Conservation (phyloP, 2,888 invertebrate genomes). For the Capitulum mitella region DNA sequence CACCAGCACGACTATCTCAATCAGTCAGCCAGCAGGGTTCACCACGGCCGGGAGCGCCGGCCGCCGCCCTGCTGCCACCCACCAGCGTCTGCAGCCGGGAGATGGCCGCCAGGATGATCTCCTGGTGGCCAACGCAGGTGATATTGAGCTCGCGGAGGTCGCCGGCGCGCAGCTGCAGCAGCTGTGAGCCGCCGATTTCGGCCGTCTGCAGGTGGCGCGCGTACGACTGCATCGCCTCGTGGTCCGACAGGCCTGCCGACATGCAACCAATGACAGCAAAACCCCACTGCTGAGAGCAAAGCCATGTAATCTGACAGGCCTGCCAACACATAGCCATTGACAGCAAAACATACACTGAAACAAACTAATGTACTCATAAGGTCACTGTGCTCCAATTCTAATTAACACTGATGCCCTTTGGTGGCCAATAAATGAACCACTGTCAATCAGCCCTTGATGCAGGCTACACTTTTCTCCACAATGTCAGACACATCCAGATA, state of each 20-base stretch:
- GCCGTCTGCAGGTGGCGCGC: conserved; percentile 71
- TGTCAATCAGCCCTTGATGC: too few species aligned
- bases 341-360: background rate
- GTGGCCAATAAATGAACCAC: too few species aligned
- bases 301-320: background rate
- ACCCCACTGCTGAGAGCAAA: background rate
- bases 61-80: too few species aligned
- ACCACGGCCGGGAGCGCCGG: too few species aligned
- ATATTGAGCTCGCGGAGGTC: conserved; percentile 83
- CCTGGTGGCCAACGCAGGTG: conserved; percentile 82
- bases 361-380: background rate
- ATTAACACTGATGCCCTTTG: too few species aligned
- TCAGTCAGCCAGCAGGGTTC: too few species aligned
- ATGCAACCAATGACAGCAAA: too few species aligned
- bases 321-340: background rate
- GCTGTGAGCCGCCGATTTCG: conserved; percentile 69
- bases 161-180: conserved; percentile 76
- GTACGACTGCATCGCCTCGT: conserved; percentile 69
- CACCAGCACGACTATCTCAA: too few species aligned
- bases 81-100: conserved; percentile 56
- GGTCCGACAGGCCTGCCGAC: conserved; percentile 58
- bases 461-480: too few species aligned
- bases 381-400: background rate
- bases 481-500: too few species aligned
- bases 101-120: conserved; percentile 83